Evolutionary conservation across 1,140 invertebrate genomes (phyloP).

Genomic region (Coenobita brevimanus): DNA sequence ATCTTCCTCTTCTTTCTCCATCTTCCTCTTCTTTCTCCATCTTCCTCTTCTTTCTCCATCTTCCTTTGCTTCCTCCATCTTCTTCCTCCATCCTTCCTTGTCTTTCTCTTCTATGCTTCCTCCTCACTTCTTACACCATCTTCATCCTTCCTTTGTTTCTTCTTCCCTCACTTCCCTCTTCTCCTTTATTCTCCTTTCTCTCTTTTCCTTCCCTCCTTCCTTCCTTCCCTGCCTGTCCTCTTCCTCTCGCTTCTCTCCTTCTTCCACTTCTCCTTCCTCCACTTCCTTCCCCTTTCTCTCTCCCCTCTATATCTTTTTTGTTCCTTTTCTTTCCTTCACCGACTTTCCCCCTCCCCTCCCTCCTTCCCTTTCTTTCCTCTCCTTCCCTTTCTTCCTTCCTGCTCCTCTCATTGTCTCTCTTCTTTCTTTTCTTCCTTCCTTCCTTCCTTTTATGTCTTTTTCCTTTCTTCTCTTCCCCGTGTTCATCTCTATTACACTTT

Average conservation of each 20-base stretch:
- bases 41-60: not conserved
- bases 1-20: constrained; percentile 41
- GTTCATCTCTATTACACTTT: not conserved
- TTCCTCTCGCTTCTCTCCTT: not conserved
- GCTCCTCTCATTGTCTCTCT: not conserved
- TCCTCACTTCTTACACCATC: too few relatives aligned
- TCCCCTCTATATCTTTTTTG: too few relatives aligned
- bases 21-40: constrained; percentile 56
- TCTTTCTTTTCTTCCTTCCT: not conserved
- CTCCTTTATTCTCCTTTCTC: not conserved
- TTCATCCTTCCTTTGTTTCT: not conserved
- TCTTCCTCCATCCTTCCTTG: not conserved
- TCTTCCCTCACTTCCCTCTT: not conserved
- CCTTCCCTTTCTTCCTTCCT: not conserved
- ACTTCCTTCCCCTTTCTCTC: not conserved
- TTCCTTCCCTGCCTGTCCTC: not conserved
- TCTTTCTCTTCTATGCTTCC: not conserved
- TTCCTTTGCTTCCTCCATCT: not conserved
- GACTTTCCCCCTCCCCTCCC: not conserved
- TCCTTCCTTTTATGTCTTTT: not conserved
- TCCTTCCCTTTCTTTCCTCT: not conserved
- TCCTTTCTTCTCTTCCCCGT: not conserved
- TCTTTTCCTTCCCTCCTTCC: not conserved
- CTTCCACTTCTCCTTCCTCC: not conserved
- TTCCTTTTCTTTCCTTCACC: not conserved